Evolutionary conservation across 1,140 invertebrate genomes (phyloP).

Genomic region (Eueides isabella): DNA sequence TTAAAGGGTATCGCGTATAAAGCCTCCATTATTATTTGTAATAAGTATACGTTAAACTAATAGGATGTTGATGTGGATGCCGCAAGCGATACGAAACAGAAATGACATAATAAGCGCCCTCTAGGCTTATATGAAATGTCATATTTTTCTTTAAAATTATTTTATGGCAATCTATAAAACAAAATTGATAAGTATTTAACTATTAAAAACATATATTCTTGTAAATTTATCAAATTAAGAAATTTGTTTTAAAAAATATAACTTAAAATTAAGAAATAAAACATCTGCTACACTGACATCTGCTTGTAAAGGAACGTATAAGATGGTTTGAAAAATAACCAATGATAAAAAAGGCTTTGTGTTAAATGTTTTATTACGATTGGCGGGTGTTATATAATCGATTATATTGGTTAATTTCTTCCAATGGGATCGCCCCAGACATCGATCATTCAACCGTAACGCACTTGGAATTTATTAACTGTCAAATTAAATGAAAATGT

Average conservation of each 20-base stretch:
- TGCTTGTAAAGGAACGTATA: slow-evolving; percentile 43
- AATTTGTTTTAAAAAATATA: neutral
- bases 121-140: neutral
- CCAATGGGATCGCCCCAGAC: slow-evolving; percentile 48
- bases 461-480: slow-evolving; percentile 53
- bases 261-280: neutral
- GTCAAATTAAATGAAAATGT: slow-evolving; percentile 64
- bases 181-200: neutral
- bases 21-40: slow-evolving; percentile 86
- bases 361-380: slow-evolving; percentile 72
- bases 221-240: neutral
- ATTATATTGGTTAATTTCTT: slow-evolving; percentile 37
- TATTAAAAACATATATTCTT: neutral
- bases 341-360: slow-evolving; percentile 51
- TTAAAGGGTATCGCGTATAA: slow-evolving; percentile 91
- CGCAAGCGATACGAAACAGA: slow-evolving; percentile 13
- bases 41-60: slow-evolving; percentile 15
- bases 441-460: slow-evolving; percentile 37
- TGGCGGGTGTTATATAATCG: slow-evolving; percentile 51
- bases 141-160: neutral
- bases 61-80: slow-evolving; percentile 36
- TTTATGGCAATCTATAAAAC: neutral
- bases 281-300: neutral
- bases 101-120: neutral
- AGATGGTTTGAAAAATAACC: slow-evolving; percentile 40